Conservation (phyloP, 2,888 invertebrate genomes). For the Aleiodes leptofemur region DNA sequence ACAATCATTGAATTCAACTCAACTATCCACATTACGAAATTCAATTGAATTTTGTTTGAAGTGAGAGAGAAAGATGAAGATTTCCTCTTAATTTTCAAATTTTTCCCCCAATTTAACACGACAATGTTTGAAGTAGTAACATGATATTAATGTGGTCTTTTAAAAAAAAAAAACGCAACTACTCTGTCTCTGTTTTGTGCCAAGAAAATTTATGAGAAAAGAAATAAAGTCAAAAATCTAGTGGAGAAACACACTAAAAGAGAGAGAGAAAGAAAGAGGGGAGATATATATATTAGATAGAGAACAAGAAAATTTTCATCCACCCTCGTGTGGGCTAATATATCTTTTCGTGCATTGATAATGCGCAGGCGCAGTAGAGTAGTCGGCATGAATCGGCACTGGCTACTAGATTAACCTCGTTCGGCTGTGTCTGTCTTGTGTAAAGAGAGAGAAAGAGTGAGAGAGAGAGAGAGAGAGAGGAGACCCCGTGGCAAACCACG, state of each 20-base stretch:
- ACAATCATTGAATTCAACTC: no score
- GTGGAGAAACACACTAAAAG: not conserved
- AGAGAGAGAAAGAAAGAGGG: not conserved
- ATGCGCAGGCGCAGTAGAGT: conserved; percentile 65
- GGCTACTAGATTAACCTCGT: conserved; percentile 69
- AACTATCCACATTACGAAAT: no score
- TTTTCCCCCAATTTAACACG: no score
- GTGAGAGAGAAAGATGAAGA: no score
- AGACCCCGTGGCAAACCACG: conserved; percentile 70
- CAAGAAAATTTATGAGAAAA: not conserved
- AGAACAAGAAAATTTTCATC: not conserved
- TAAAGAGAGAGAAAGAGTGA: no score
- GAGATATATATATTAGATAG: no score
- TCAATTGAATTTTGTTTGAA: no score
- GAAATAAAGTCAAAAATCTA: not conserved
- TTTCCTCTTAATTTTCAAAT: no score
- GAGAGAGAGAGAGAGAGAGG: conserved; percentile 51
- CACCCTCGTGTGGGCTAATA: conserved; percentile 21
- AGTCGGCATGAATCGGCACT: conserved; percentile 61
- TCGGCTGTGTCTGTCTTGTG: conserved; percentile 50
- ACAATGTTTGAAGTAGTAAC: no score
- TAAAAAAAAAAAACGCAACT: not conserved
- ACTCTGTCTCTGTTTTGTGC: not conserved
- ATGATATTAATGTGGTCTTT: not conserved
- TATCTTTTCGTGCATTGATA: not conserved